Percentiles rank a stretch among this genome's conserved stretches.
phyloP scores from a whole-genome alignment of 2,797 vertebrate genomes.

The Vespertilio murinus region DNA sequence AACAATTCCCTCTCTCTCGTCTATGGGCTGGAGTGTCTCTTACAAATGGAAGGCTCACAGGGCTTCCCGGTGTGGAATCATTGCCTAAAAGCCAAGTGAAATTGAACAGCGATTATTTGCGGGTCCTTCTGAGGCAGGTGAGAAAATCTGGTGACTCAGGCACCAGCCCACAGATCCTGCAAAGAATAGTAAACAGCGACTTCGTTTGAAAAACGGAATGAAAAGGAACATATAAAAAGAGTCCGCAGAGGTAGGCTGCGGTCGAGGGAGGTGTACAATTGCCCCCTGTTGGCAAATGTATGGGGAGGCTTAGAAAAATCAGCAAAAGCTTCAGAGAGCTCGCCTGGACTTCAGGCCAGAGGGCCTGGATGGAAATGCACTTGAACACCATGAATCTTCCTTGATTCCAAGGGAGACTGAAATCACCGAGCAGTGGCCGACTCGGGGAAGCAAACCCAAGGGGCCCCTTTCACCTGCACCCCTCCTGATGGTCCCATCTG shows the following conservation, averaged over 20 bases:
- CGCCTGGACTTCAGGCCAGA: not conserved
- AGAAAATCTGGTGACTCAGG: slow-evolving; percentile 4
- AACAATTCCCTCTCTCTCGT: not conserved
- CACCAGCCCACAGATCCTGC: not conserved
- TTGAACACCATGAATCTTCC: not conserved
- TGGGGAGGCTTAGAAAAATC: not conserved
- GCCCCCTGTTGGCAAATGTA: not conserved
- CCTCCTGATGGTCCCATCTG: not conserved
- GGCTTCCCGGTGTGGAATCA: not conserved
- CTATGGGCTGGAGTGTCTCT: not conserved
- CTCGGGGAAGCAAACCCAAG: not conserved
- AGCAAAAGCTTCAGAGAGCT: no score
- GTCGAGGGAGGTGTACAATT: not conserved
- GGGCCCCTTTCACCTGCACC: not conserved
- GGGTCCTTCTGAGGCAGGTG: not conserved
- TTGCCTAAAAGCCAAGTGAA: not conserved
- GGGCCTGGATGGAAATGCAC: not conserved
- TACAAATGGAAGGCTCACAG: not conserved
- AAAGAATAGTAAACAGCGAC: slow-evolving; percentile 21
- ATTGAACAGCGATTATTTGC: not conserved
- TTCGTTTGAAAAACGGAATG: not conserved
- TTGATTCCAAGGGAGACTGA: not conserved
- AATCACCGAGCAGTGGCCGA: not conserved
- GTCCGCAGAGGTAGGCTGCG: not conserved
- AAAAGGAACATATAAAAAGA: not conserved